Base-by-base conservation (phyloP, 2,113 vertebrate genomes). In the Callorhinus ursinus region DNA sequence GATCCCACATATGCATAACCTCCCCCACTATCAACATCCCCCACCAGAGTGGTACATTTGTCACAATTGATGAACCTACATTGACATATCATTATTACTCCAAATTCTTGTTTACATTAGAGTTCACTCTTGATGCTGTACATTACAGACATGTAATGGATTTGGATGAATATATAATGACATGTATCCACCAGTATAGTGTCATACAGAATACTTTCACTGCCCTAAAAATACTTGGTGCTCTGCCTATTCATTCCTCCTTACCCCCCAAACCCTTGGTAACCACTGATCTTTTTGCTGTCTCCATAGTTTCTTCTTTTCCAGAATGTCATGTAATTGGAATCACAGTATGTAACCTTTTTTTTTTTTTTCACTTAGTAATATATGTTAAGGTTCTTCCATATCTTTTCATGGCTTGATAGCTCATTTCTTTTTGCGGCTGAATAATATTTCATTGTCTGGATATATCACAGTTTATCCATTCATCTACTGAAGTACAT, bases 281-380 rank as follows among this genome's bases (percentile, higher is more conserved):
- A 96, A 71, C 22, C 39, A 83, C 22, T 81, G 36, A 49, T 65
- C 31, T 69, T 92, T 67, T 89, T 24, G 11, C 69, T 63, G 1
- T 88, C 33, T 95, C 22, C 49, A 67, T 74, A 53, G 49, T 83
- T 95, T 71, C 76, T 28, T 57, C 61, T 95, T 93, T 81, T 71
- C 28, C 3, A 39, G 46, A 93, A 86, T 80, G 36, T 65, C 26
- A 28, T 51, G 57, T 49, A 80, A 49, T 74, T 81, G 46, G 51
- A 86, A 79, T 65, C 4, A 53, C 61, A 53, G 22, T 19, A 49
- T 61, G 6, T 72, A 76, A 36, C 19, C 9, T 88, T 95, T 71
- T 76, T 24, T 16, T 16, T 36, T 39, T 51, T 39, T 88, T 93
- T 82, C n/a, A 84, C 49, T 59, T 84, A 55, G 13, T 61, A 79